These are phyloP conservation scores for Scaptomyza flava DNA, from an alignment of 2,888 invertebrate species.

Conservation along the genomic window DNA sequence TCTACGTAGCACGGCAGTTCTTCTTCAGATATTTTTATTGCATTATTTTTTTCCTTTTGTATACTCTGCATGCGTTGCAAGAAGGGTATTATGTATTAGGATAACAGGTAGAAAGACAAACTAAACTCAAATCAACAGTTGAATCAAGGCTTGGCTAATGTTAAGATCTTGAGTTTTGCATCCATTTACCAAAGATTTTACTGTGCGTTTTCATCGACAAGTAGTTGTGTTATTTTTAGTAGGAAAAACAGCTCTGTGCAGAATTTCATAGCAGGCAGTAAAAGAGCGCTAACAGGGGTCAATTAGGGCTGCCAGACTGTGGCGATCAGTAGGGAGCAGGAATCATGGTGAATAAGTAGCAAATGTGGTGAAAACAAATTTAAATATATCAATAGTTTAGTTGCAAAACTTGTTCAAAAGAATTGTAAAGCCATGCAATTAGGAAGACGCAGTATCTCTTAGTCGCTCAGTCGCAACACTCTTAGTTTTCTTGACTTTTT, in stretches of 20 bases:
- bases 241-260: too few relatives aligned
- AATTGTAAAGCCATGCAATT: background rate
- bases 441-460: background rate
- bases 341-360: background rate
- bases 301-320: background rate
- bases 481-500: background rate
- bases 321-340: background rate
- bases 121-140: background rate
- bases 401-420: too few relatives aligned
- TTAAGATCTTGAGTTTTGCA: too few relatives aligned
- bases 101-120: background rate
- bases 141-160: too few relatives aligned
- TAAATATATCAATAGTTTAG: background rate
- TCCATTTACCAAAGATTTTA: too few relatives aligned
- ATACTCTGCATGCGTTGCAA: background rate
- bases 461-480: background rate
- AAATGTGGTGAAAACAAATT: background rate
- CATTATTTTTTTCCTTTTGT: background rate
- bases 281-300: background rate
- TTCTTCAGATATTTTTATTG: constrained; percentile 10
- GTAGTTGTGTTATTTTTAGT: too few relatives aligned
- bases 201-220: too few relatives aligned
- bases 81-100: background rate
- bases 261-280: background rate
- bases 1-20: constrained; percentile 73